Evolutionary conservation across 1,140 invertebrate species (phyloP).

Genomic region (Helicoverpa armigera): DNA sequence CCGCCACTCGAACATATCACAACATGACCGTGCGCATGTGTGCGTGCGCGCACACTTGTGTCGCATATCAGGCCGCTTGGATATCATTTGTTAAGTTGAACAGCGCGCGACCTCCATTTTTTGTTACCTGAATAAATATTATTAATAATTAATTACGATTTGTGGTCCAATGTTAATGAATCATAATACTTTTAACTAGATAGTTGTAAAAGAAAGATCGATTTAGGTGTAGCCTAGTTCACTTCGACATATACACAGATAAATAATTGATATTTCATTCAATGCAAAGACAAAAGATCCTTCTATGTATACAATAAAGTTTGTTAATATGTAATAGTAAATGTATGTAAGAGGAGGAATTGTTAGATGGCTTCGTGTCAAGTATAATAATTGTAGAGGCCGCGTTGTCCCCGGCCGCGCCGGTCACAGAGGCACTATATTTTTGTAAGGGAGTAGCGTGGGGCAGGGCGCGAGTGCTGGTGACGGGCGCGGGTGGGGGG

Average conservation of each 20-base stretch:
- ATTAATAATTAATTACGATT: slow-evolving; percentile 85
- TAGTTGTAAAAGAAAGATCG: slow-evolving; percentile 75
- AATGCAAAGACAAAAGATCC: slow-evolving; percentile 66
- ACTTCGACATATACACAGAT: slow-evolving; percentile 59
- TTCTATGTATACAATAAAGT: slow-evolving; percentile 56
- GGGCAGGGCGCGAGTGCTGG: slow-evolving; percentile 58
- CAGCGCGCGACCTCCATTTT: slow-evolving; percentile 76
- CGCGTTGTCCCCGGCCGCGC: slow-evolving; percentile 18
- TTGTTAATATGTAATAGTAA: slow-evolving; percentile 51
- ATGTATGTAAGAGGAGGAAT: slow-evolving; percentile 50
- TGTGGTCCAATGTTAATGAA: slow-evolving; percentile 86
- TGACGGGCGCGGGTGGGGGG: slow-evolving; percentile 59
- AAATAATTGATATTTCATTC: slow-evolving; percentile 50
- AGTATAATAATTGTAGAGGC: slow-evolving; percentile 54
- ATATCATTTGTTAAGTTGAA: slow-evolving; percentile 50
- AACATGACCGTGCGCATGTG: slow-evolving; percentile 42
- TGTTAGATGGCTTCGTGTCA: slow-evolving; percentile 46
- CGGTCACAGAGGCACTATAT: slow-evolving; percentile 66
- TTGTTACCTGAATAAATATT: slow-evolving; percentile 86
- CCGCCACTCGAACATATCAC: slow-evolving; percentile 69
- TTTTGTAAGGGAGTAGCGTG: slow-evolving; percentile 72
- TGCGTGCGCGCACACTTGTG: slow-evolving; percentile 39
- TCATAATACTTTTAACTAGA: slow-evolving; percentile 85
- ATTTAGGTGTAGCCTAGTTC: slow-evolving; percentile 73
- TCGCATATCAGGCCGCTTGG: slow-evolving; percentile 48